A percentile compares a stretch with the other conserved stretches of the same genome.
These are phyloP conservation scores for Octopus sinensis DNA, from an alignment of 1,140 invertebrate genomes.

Conservation along the genomic window DNA sequence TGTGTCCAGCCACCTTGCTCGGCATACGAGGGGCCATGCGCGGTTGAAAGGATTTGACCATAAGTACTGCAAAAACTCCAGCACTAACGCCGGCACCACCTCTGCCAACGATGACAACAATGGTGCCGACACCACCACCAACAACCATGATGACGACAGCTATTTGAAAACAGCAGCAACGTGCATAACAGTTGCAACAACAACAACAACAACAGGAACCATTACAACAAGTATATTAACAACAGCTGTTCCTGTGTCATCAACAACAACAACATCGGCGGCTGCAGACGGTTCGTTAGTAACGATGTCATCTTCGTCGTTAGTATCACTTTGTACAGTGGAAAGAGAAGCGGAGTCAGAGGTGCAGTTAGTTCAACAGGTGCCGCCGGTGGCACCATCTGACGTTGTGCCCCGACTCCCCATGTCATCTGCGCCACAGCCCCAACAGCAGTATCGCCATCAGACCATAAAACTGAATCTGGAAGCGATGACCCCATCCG, in stretches of 20 bases:
- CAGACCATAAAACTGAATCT: too few relatives aligned
- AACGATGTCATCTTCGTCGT: too few relatives aligned
- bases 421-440: too few relatives aligned
- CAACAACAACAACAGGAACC: background rate
- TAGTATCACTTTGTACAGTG: too few relatives aligned
- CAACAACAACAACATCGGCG: background rate
- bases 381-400: too few relatives aligned
- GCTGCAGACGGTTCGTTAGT: background rate
- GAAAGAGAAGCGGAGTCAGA: too few relatives aligned
- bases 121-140: background rate
- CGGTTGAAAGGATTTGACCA: conserved; percentile 32
- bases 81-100: background rate
- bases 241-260: background rate
- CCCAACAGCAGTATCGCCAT: too few relatives aligned
- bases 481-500: too few relatives aligned
- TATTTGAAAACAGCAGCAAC: background rate
- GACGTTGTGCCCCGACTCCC: too few relatives aligned
- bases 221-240: background rate
- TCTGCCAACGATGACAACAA: background rate
- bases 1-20: conserved; percentile 24
- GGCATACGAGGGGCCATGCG: conserved; percentile 30
- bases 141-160: background rate
- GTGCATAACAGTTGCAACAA: background rate
- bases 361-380: too few relatives aligned
- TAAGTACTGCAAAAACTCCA: conserved; percentile 33